A percentile compares a stretch with the other conserved stretches of the same genome.
Evolutionary conservation across 37 sponge, comb jelly and placozoan genomes (phyloP).

Genomic region (Corticium candelabrum): DNA sequence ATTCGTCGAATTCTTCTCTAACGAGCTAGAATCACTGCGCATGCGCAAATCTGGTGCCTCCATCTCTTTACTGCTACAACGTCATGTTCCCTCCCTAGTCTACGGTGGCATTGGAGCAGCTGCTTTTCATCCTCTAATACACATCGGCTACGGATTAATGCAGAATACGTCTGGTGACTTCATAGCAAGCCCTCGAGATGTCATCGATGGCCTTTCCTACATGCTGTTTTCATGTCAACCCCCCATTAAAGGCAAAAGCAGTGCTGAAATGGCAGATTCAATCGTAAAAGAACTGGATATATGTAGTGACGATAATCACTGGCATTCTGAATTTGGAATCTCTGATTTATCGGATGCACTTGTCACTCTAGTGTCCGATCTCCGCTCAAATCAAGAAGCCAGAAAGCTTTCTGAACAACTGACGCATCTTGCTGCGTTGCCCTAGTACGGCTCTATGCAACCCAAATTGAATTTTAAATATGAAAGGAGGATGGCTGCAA

Average conservation of each 20-base stretch:
- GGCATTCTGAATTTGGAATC: no score
- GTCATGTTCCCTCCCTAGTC: not conserved
- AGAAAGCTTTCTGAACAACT: conserved; percentile 10
- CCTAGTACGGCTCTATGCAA: no score
- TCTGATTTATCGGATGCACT: not conserved
- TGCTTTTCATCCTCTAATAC: not conserved
- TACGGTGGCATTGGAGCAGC: not conserved
- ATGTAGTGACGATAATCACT: no score
- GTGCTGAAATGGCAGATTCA: not conserved
- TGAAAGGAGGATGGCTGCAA: not conserved
- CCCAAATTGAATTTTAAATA: no score
- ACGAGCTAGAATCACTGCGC: not conserved
- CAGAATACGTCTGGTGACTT: not conserved
- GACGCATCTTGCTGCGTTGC: not conserved
- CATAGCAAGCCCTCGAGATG: not conserved
- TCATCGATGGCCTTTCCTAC: not conserved
- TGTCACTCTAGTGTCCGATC: not conserved
- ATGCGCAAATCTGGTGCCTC: not conserved
- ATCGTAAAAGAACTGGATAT: not conserved
- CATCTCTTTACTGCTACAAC: no score
- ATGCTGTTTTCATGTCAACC: not conserved
- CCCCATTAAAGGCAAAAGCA: not conserved
- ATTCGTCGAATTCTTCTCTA: not conserved
- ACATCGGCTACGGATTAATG: not conserved
- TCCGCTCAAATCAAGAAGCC: not conserved